phyloP scores from a whole-genome alignment of 1,140 invertebrate genomes.

The Acromyrmex heyeri region DNA sequence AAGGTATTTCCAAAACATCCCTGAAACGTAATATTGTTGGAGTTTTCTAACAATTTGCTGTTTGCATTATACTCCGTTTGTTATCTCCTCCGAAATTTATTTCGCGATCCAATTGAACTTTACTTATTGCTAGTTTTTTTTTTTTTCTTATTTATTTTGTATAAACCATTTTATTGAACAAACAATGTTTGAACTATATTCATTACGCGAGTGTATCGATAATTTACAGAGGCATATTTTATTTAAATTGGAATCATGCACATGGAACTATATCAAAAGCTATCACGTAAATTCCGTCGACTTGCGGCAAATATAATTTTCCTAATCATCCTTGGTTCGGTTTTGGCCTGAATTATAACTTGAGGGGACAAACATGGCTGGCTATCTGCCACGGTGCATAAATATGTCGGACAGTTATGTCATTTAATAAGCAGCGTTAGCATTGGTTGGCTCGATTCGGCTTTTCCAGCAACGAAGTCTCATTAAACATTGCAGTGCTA shows the following conservation, averaged over 20 bases:
- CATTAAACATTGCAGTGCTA: constrained; percentile 47
- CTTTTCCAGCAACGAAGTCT: constrained; percentile 52
- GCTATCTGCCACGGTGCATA: constrained; percentile 31
- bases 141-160: background rate
- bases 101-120: background rate
- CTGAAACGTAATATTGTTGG: constrained; percentile 25
- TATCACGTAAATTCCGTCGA: background rate
- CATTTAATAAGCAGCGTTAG: constrained; percentile 34
- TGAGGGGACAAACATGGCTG: constrained; percentile 10
- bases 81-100: constrained; percentile 19
- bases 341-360: constrained; percentile 36
- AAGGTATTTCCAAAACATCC: constrained; percentile 43
- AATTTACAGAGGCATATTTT: constrained; percentile 10
- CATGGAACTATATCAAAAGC: background rate
- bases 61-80: constrained; percentile 6
- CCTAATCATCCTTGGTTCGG: background rate
- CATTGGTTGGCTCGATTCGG: constrained; percentile 25
- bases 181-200: background rate
- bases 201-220: background rate
- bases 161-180: background rate
- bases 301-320: constrained; percentile 18
- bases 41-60: constrained; percentile 39
- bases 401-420: constrained; percentile 23
- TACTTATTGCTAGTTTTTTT: constrained; percentile 10
- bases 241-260: background rate